Base-by-base conservation (phyloP, 2,888 invertebrate genomes). In the Dioctria rufipes region DNA sequence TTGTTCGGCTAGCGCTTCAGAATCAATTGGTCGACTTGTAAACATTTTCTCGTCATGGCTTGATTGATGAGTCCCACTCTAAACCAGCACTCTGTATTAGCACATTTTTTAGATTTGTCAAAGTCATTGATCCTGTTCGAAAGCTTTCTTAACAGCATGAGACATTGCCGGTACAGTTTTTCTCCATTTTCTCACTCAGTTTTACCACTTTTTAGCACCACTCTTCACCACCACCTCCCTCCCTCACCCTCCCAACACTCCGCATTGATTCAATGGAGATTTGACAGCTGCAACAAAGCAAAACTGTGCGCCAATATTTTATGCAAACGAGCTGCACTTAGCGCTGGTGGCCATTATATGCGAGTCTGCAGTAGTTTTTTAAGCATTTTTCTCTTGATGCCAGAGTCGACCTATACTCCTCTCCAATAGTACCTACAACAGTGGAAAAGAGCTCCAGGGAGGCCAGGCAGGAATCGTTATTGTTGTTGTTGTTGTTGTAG, bases 31-130 rank as follows among this genome's bases (percentile, higher is more conserved):
- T 71, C 65, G 43, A 40, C 69, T 61, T 37, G 49, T 51, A 78
- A 78, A 61, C 63, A 67, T 78, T 54, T 66, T 46, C 46, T 69
- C 63, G 46, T 65, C 65, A 71, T 61, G 49, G 43, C 77, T 69
- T 78, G 81, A 81, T 81, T 81, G 81, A 81, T 81, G 78, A 71
- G 67, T 46, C 49, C 78, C 75, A 78, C n/a, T 49, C 42, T 46
- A 51, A 13, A 54, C 51, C 71, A 65, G 67, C 77, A 69, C 67
- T 81, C 43, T 46, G 78, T 54, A 81, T 81, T 81, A 81, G 81
- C 81, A 81, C 78, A 78, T 81, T 81, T 78, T 61, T 69, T 39
- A 61, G 69, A 81, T 81, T 81, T 81, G 63, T 81, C 81, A 81
- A 81, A 78, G 81, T 81, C 81, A 66, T 42, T 42, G 65, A 67